phyloP scores from a whole-genome alignment of 1,140 invertebrate species.

The Neodiprion pinetum region DNA sequence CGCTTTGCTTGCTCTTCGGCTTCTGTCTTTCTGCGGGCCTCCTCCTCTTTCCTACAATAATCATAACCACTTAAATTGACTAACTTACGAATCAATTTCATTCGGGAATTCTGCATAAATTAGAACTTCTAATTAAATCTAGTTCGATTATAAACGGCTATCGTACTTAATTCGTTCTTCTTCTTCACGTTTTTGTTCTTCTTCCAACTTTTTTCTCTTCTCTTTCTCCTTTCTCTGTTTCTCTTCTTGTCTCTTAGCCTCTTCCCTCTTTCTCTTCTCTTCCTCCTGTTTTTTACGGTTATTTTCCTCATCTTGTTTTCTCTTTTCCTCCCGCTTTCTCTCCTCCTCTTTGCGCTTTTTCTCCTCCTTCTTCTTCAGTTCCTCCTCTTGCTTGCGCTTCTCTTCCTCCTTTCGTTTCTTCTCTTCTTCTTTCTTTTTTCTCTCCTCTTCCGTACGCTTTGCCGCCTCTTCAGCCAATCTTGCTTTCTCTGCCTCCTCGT shows the following conservation, averaged over 20 bases:
- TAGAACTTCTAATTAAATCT: background rate
- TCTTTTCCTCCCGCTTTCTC: constrained; percentile 37
- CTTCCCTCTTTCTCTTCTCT: constrained; percentile 27
- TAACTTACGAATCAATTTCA: background rate
- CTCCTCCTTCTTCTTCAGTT: constrained; percentile 48
- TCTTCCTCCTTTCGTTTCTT: constrained; percentile 50
- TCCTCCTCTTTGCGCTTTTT: constrained; percentile 60
- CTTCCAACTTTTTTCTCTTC: constrained; percentile 29
- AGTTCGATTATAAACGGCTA: constrained; percentile 1
- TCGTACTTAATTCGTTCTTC: constrained; percentile 56
- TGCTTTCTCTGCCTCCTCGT: constrained; percentile 30
- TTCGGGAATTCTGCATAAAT: background rate
- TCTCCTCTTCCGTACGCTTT: constrained; percentile 48
- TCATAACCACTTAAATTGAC: background rate
- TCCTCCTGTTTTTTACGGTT: constrained; percentile 25
- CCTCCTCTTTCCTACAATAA: constrained; percentile 53
- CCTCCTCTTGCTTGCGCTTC: constrained; percentile 52
- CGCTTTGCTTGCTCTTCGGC: constrained; percentile 60
- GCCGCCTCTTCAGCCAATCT: constrained; percentile 46
- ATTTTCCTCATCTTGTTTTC: constrained; percentile 28
- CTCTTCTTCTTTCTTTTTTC: constrained; percentile 53
- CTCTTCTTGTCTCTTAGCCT: constrained; percentile 55
- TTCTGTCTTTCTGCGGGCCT: constrained; percentile 57
- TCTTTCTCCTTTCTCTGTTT: constrained; percentile 34
- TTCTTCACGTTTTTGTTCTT: constrained; percentile 44